A percentile compares a stretch with the other conserved stretches of the same genome.
Conservation (phyloP, 2,888 invertebrate genomes). For the Cremastinae sp. region DNA sequence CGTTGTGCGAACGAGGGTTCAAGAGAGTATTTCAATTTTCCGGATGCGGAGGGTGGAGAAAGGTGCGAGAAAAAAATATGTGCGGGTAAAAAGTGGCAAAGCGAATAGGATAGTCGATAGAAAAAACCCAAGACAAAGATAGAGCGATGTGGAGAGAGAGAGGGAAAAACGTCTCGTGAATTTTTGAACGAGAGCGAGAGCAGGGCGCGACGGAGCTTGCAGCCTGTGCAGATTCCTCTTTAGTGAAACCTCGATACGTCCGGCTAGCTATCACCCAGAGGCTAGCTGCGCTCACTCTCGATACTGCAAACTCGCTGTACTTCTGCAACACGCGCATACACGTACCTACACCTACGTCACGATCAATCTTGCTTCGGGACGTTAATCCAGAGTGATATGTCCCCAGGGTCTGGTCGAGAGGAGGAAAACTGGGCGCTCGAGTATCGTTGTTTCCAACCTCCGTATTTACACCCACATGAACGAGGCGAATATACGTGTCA, state of each 20-base stretch:
- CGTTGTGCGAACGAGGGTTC: slow-evolving; percentile 31
- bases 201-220: slow-evolving; percentile 53
- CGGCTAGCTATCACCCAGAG: slow-evolving; percentile 45
- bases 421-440: slow-evolving; percentile 40
- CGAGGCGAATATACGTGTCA: neutral
- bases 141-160: neutral
- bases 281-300: slow-evolving; percentile 17
- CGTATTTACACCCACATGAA: slow-evolving; percentile 9
- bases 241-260: slow-evolving; percentile 37
- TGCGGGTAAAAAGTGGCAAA: slow-evolving; percentile 33
- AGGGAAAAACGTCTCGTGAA: slow-evolving; percentile 60
- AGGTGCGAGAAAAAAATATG: slow-evolving; percentile 16
- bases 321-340: slow-evolving; percentile 15
- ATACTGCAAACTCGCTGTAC: neutral
- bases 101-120: slow-evolving; percentile 32
- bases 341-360: slow-evolving; percentile 55
- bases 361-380: slow-evolving; percentile 62
- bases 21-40: slow-evolving; percentile 58
- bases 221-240: slow-evolving; percentile 29
- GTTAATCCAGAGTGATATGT: slow-evolving; percentile 62
- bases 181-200: slow-evolving; percentile 58
- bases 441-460: slow-evolving; percentile 43
- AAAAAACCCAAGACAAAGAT: slow-evolving; percentile 8
- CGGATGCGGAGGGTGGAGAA: slow-evolving; percentile 30
- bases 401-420: slow-evolving; percentile 54